Conservation (phyloP, 2,888 invertebrate species). For the Ophion costatus region DNA sequence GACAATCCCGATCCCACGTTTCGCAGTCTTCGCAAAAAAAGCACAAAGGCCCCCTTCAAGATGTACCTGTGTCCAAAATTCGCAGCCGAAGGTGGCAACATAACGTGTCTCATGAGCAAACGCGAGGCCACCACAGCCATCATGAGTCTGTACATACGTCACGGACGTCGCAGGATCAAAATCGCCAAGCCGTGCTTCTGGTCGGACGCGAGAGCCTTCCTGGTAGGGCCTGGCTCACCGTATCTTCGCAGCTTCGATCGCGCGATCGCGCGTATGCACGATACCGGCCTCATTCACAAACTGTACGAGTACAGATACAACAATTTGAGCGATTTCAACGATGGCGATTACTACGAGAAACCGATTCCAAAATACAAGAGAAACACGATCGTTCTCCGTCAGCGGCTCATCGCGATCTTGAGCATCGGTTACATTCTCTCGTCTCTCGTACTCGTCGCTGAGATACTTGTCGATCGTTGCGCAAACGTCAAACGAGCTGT, state of each 20-base stretch:
- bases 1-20: constrained; percentile 25
- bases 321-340: constrained; percentile 2
- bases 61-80: constrained; percentile 28
- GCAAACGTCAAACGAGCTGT: not conserved
- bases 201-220: constrained; percentile 38
- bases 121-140: constrained; percentile 25
- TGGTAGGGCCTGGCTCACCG: constrained; percentile 47
- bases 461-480: not conserved
- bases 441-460: not conserved
- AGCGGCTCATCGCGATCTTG: constrained; percentile 1
- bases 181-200: constrained; percentile 50
- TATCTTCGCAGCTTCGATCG: constrained; percentile 2
- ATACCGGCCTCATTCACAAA: constrained; percentile 16
- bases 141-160: not conserved
- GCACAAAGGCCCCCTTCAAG: not conserved
- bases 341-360: not conserved
- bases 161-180: constrained; percentile 20
- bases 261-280: not conserved
- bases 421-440: constrained; percentile 1
- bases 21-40: constrained; percentile 39
- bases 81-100: constrained; percentile 39
- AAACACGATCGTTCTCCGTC: constrained; percentile 6
- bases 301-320: constrained; percentile 6
- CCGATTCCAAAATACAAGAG: not conserved
- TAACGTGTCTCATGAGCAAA: constrained; percentile 53